Evolutionary conservation across 2,113 vertebrate genomes (phyloP), one percentile per base, ranked within the genome.

Genomic region (Sterrhoptilus dennistouni): DNA sequence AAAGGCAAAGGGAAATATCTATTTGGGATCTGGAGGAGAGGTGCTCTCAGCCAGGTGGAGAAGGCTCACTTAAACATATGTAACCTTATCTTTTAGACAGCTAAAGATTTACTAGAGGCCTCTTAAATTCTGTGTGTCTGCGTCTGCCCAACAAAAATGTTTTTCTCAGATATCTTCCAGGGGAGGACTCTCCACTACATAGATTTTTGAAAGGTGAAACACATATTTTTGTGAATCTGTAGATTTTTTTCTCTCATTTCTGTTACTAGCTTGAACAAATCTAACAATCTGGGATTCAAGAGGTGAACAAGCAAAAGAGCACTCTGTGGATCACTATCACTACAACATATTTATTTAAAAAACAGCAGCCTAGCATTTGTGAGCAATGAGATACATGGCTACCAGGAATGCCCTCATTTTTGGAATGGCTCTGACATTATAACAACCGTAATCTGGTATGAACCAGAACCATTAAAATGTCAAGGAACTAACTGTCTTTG

Each of bases 341-440:
- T 82, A 20, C 38, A 91, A 74, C 5, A 29, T 61, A 92, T 91
- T 97, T 92, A 49, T 80, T 94, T 95, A 12, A 52, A 86, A 94
- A 93, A 9, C 24, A 68, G 29, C 12, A n/a, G n/a, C 42, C 57
- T 50, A 40, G 7, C 8, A 59, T 75, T 74, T 89, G 33, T 0
- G 1, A 94, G 45, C 61, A 85, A 68, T 52, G 35, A 87, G 44
- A 63, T 75, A 75, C 49, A 64, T 17, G 40, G 57, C 83, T 82
- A 57, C 44, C 74, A 87, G 63, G 81, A 91, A 87, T 80, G 80
- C 36, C 50, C 21, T 78, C 5, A 29, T n/a, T 91, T 89, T 87
- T 69, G 12, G 49, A 95, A 87, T 82, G 70, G 28, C 31, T 94
- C 57, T 94, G 87, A 63, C 74, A 81, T 72, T 79, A 42, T 19